Evolutionary conservation across 2,888 invertebrate genomes (phyloP).

Genomic region (Gerris lacustris): DNA sequence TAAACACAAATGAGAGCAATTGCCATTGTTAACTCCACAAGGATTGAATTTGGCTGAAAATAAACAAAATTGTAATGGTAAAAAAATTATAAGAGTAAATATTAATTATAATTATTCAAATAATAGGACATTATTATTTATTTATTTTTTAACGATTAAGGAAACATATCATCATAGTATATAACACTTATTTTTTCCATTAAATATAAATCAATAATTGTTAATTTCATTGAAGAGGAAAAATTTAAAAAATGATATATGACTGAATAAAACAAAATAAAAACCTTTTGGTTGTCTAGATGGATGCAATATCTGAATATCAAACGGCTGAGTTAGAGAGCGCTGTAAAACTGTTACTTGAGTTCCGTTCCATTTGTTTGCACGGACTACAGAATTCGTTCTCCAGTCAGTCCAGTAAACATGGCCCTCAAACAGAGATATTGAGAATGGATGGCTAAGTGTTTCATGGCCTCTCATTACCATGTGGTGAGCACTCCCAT

Average conservation of each 20-base stretch:
- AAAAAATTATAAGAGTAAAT: not conserved
- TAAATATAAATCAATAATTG: too few relatives aligned
- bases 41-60: conserved; percentile 41
- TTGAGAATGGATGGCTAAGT: conserved; percentile 78
- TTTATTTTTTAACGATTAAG: too few relatives aligned
- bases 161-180: too few relatives aligned
- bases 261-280: not conserved
- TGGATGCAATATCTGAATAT: conserved; percentile 70
- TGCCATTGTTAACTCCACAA: conserved; percentile 56
- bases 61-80: not conserved
- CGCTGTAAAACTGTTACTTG: conserved; percentile 66
- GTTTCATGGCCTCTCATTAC: conserved; percentile 61
- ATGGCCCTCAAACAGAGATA: conserved; percentile 70
- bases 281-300: conserved; percentile 54
- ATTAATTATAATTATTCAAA: not conserved
- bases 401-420: conserved; percentile 94
- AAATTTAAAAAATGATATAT: too few relatives aligned
- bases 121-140: too few relatives aligned
- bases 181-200: too few relatives aligned
- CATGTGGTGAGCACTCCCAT: conserved; percentile 56
- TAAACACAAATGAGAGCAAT: conserved; percentile 71
- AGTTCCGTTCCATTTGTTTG: conserved; percentile 76
- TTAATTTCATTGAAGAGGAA: too few relatives aligned
- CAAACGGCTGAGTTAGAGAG: conserved; percentile 79
- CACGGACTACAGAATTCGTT: conserved; percentile 69